Evolutionary conservation across 92 coral and sea anemone genomes (phyloP).

Genomic region (Plumapathes pennacea): DNA sequence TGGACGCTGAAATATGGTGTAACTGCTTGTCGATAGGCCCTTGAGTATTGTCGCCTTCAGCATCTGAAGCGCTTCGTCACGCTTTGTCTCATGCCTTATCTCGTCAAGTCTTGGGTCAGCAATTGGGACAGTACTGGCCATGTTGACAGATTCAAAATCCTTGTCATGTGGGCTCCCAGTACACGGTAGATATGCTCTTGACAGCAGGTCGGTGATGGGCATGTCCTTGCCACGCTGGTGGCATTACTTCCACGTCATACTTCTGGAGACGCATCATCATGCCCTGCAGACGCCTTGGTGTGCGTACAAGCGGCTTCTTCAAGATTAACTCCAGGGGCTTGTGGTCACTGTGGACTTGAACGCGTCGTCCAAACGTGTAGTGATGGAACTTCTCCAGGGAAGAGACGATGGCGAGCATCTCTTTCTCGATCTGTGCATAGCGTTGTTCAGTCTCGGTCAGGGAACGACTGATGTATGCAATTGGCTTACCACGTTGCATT

Average conservation of each 20-base stretch:
- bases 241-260: slow-evolving; percentile 17
- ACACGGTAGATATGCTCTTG: slow-evolving; percentile 14
- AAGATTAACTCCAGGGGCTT: slow-evolving; percentile 37
- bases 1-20: slow-evolving; percentile 28
- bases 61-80: slow-evolving; percentile 28
- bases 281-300: slow-evolving; percentile 26
- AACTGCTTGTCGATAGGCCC: slow-evolving; percentile 20
- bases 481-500: slow-evolving; percentile 5
- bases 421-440: slow-evolving; percentile 32
- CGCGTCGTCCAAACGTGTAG: slow-evolving; percentile 27
- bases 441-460: slow-evolving; percentile 30
- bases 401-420: slow-evolving; percentile 31
- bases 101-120: slow-evolving; percentile 6
- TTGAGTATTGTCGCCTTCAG: slow-evolving; percentile 15
- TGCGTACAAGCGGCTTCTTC: slow-evolving; percentile 17
- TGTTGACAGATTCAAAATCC: slow-evolving; percentile 11
- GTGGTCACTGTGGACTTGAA: slow-evolving; percentile 30
- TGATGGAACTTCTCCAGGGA: slow-evolving; percentile 22
- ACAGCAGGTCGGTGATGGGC: slow-evolving; percentile 28
- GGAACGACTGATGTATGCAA: slow-evolving; percentile 32
- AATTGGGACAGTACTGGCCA: slow-evolving; percentile 11
- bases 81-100: slow-evolving; percentile 3
- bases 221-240: slow-evolving; percentile 25
- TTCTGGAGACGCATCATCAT: slow-evolving; percentile 39
- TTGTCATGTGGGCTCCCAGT: slow-evolving; percentile 2